Percentiles rank a stretch among this genome's conserved stretches.
phyloP scores from a whole-genome alignment of 2,797 vertebrate genomes.

The Salarias fasciatus region DNA sequence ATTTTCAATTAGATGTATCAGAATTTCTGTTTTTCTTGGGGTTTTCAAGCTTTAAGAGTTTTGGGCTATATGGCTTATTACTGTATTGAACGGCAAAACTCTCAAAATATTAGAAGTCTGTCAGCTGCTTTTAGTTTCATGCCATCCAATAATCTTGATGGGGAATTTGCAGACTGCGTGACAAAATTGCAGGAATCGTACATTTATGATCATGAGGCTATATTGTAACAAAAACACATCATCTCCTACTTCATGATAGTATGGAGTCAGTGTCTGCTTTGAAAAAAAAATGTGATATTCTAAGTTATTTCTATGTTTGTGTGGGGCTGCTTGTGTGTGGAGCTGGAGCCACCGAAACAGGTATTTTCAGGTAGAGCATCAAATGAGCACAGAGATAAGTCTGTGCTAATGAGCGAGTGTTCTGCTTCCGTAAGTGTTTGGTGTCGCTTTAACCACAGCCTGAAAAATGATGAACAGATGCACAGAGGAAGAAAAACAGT shows the following conservation, averaged over 20 bases:
- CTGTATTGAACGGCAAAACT: too few species aligned
- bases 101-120: too few species aligned
- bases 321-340: slow-evolving; percentile 25
- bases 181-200: not conserved
- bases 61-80: too few species aligned
- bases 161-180: not conserved
- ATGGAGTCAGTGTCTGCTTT: not conserved
- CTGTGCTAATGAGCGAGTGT: slow-evolving; percentile 51
- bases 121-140: too few species aligned
- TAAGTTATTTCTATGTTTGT: slow-evolving; percentile 46
- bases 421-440: slow-evolving; percentile 41
- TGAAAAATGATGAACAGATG: slow-evolving; percentile 42
- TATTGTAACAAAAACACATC: too few species aligned
- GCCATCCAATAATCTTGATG: too few species aligned
- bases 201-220: not conserved
- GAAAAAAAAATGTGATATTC: slow-evolving; percentile 11
- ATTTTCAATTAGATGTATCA: too few species aligned
- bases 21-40: too few species aligned
- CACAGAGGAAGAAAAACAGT: slow-evolving; percentile 49
- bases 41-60: too few species aligned
- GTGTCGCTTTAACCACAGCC: slow-evolving; percentile 53
- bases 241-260: not conserved
- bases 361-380: slow-evolving; percentile 57
- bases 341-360: slow-evolving; percentile 29
- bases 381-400: slow-evolving; percentile 52